Conservation (phyloP, 2,797 vertebrate genomes). For the Anabacerthia variegaticeps region DNA sequence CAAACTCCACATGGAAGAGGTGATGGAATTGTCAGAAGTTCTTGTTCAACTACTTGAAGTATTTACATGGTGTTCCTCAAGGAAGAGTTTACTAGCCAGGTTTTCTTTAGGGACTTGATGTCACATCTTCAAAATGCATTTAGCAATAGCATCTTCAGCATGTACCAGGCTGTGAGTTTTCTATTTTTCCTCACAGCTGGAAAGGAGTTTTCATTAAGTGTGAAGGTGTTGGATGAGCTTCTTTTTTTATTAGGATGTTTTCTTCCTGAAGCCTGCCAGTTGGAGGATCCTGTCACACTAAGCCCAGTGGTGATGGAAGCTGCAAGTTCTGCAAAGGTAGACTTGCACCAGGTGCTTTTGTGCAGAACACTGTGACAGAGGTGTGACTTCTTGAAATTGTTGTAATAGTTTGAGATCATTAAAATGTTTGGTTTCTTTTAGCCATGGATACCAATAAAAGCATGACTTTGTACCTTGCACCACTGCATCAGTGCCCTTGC, state of each 20-base stretch:
- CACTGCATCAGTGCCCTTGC: not conserved
- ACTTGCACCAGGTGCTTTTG: not conserved
- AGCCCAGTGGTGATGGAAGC: not conserved
- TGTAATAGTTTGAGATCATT: not conserved
- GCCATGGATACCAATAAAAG: not conserved
- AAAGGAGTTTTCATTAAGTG: not conserved
- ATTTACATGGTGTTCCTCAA: not conserved
- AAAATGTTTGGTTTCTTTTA: not conserved
- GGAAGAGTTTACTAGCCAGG: not conserved
- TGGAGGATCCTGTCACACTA: not conserved
- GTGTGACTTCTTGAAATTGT: not conserved
- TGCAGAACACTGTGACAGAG: not conserved
- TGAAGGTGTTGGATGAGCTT: not conserved
- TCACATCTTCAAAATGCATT: not conserved
- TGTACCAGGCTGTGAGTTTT: not conserved
- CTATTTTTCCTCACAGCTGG: not conserved
- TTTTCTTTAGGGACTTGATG: not conserved
- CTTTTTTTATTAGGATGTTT: not conserved
- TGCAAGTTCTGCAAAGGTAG: not conserved
- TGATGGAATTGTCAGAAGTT: not conserved
- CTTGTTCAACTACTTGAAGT: not conserved
- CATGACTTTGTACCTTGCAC: accelerated
- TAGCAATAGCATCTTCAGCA: accelerated
- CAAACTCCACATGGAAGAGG: not conserved
- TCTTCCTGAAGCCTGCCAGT: not conserved